Evolutionary conservation across 2,797 vertebrate species (phyloP), one percentile per base, ranked within the genome.

Genomic region (Apogon hyalosoma): DNA sequence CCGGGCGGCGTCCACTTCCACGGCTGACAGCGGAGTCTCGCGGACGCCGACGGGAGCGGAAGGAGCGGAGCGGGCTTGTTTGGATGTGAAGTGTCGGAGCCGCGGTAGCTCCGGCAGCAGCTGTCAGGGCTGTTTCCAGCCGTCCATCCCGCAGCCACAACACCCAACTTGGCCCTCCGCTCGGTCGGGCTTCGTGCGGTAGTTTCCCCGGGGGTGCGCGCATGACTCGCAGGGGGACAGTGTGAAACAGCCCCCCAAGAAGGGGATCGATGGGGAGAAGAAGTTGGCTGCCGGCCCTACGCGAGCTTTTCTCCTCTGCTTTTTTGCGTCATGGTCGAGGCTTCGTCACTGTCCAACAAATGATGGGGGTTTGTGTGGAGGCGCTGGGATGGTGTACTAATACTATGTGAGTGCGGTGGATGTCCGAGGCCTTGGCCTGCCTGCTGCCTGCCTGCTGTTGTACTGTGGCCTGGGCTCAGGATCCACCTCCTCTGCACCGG

Each of bases 391-490:
- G 59, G 24, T 52, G 60, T 63, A 21, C 11, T 40, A 41, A 42
- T 86, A 81, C 83, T 83, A 87, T 91, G 85, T 90, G 77, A 85
- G 79, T 48, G 58, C 62, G 66, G 74, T 63, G 74, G 73, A 74
- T 71, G 79, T 68, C 63, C 69, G 73, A 77, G 83, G 85, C 84
- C 80, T 71, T 75, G 83, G 81, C 84, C 86, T 78, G 73, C 40
- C 53, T 46, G 53, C 39, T 75, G 61, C 66, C 50, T 62, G 52
- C 40, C 54, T 47, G 58, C 68, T 70, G 55, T 73, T 77, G 67
- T 77, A 21, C 69, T 79, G 81, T 77, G 75, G 83, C 77, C 77
- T 77, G 75, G 70, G 69, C 75, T 33, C 31, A 67, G 78, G 80
- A 80, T 59, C 68, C 72, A 66, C 57, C 77, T 74, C 77, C 68